Evolutionary conservation across 2,888 invertebrate genomes (phyloP), one percentile per base, ranked within the genome.

Genomic region (Xylota sylvarum): DNA sequence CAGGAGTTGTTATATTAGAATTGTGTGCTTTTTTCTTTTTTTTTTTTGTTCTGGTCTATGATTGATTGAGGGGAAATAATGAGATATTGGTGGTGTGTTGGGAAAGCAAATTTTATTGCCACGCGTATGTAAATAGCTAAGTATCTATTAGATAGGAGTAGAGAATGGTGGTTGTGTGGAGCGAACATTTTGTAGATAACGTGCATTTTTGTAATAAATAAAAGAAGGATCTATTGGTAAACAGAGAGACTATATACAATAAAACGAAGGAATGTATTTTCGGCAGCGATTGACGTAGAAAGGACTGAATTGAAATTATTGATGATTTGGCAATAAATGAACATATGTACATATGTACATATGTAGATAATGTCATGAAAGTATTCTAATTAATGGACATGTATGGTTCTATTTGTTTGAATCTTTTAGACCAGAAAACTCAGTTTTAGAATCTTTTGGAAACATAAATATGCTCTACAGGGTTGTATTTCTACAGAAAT

Each of bases 1-100:
- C 56, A 65, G 43, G 55, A 64, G 62, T 52, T 50, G 10, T 62
- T 56, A 46, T 32, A 7, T 5, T 10, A 32, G 23, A 40, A 35
- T 60, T 30, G 17, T 55, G 1, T 46, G 0, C 12, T 1, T 32
- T 48, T 56, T 48, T 50, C 27, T 10, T 73, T 60, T 60, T 43
- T 40, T 17, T 43, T 23, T 50, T 7, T 4, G 35, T 62, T 40
- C 7, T 17, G 14, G 19, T 23, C 14, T 14, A 60, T 62, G 69
- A 78, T 62, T 70, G 78, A 78, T 69, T 62, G 69, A 60, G 50
- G 69, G 60, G 23, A 78, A 52, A 30, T 62, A 65, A 65, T 65
- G 48, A 50, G 32, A 19, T 35, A 30, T 46, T 10, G 0, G n/a
- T n/a, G 0, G 35, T 35, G 17, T 5, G 12, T n/a, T 5, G 32